Percentiles rank a stretch among this genome's conserved stretches.
Evolutionary conservation across 2,797 vertebrate genomes (phyloP).

Genomic region (Protonibea diacanthus): DNA sequence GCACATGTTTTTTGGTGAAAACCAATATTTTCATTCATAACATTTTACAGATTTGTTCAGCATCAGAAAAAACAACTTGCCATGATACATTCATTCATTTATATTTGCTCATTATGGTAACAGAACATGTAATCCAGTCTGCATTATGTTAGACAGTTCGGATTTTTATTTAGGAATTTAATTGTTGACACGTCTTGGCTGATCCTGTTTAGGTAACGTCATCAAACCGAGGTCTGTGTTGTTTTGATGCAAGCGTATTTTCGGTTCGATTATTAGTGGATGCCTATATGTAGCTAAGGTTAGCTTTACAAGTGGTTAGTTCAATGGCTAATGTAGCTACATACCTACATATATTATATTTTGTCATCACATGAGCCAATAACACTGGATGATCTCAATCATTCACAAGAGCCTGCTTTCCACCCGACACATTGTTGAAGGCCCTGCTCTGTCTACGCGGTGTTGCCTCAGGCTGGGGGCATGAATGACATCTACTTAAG

Average conservation of each 20-base stretch:
- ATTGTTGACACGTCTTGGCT: neutral
- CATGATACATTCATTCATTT: too few relatives aligned
- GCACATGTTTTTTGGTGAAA: neutral
- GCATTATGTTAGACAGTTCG: neutral
- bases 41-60: neutral
- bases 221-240: neutral
- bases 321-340: too few relatives aligned
- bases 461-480: neutral
- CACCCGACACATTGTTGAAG: too few relatives aligned
- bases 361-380: too few relatives aligned
- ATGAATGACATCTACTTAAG: conserved; percentile 25
- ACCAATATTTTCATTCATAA: neutral
- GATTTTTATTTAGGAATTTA: neutral
- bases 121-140: neutral
- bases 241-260: neutral
- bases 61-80: neutral
- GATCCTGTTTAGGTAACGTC: neutral
- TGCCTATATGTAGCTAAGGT: neutral
- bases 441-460: too few relatives aligned
- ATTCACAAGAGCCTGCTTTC: too few relatives aligned
- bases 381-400: too few relatives aligned
- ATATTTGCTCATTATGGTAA: neutral
- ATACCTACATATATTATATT: too few relatives aligned
- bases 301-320: neutral
- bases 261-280: neutral